Conservation (phyloP, 53 echinoderm and acorn worm genomes). For the Patiria pectinifera region DNA sequence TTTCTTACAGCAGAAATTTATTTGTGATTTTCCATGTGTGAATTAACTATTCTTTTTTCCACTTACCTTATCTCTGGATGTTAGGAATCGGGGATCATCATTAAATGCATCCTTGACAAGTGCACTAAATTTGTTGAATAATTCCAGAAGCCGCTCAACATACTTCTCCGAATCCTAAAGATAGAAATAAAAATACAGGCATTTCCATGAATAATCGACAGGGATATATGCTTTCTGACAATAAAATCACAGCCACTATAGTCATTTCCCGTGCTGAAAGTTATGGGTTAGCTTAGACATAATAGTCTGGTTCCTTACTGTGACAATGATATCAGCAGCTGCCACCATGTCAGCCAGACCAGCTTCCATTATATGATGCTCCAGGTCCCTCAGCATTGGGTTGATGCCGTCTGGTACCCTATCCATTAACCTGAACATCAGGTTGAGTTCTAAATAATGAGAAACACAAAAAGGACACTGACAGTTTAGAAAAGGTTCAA, state of each 20-base stretch:
- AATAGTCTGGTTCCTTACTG: constrained; percentile 72
- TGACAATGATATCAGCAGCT: constrained; percentile 94
- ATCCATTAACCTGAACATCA: constrained; percentile 97
- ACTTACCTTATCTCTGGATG: constrained; percentile 93
- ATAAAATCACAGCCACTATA: neutral
- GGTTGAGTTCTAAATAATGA: constrained; percentile 75
- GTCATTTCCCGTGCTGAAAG: neutral
- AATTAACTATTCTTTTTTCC: too few relatives aligned
- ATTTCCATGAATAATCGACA: neutral
- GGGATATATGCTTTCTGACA: neutral
- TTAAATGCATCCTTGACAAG: constrained; percentile 95
- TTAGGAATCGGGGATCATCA: constrained; percentile 97
- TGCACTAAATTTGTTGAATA: constrained; percentile 91
- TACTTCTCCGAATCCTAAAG: constrained; percentile 98
- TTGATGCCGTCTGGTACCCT: constrained; percentile 95
- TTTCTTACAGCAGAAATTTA: too few relatives aligned
- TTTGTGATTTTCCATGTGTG: too few relatives aligned
- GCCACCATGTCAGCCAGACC: constrained; percentile 98
- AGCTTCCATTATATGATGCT: constrained; percentile 95
- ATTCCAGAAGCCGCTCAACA: constrained; percentile 89
- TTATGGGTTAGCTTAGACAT: neutral
- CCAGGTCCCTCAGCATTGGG: constrained; percentile 95
- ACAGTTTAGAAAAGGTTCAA: neutral
- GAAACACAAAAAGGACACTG: neutral
- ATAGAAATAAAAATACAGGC: neutral